Evolutionary conservation across 92 coral and sea anemone species (phyloP).

Genomic region (Meandrina meandrites): DNA sequence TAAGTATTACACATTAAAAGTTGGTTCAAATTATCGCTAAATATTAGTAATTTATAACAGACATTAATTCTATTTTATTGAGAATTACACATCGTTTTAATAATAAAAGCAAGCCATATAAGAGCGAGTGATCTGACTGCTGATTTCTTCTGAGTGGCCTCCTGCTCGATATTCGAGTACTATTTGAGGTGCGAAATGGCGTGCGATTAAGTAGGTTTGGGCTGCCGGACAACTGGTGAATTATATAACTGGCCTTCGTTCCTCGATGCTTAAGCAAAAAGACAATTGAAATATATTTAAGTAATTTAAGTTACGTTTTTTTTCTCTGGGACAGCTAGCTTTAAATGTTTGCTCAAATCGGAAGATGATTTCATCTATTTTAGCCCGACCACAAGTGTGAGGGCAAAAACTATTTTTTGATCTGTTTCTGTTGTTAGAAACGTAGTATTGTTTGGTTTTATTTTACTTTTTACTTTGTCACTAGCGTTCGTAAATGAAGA

Average conservation of each 20-base stretch:
- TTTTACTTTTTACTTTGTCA: neutral
- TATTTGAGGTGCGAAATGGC: neutral
- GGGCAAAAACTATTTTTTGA: neutral
- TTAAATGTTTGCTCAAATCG: neutral
- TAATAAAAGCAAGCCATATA: neutral
- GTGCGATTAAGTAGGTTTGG: neutral
- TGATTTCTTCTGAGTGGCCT: constrained; percentile 16
- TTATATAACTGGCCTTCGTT: constrained; percentile 1
- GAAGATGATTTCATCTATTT: neutral
- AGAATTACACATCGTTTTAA: neutral
- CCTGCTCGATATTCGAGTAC: neutral
- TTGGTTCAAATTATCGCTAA: constrained; percentile 1
- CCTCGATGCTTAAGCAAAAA: neutral
- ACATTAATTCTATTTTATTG: constrained; percentile 23
- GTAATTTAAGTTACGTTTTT: neutral
- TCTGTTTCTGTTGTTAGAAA: constrained; percentile 19
- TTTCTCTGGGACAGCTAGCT: neutral
- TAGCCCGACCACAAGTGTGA: neutral
- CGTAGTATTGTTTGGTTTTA: neutral
- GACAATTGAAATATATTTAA: neutral
- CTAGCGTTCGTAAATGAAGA: constrained; percentile 56
- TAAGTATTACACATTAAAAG: neutral
- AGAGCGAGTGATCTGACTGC: neutral
- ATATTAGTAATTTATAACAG: constrained; percentile 23
- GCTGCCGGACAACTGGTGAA: constrained; percentile 10